Base-by-base conservation (phyloP, 2,113 vertebrate genomes). In the Acrocephalus kingi region DNA sequence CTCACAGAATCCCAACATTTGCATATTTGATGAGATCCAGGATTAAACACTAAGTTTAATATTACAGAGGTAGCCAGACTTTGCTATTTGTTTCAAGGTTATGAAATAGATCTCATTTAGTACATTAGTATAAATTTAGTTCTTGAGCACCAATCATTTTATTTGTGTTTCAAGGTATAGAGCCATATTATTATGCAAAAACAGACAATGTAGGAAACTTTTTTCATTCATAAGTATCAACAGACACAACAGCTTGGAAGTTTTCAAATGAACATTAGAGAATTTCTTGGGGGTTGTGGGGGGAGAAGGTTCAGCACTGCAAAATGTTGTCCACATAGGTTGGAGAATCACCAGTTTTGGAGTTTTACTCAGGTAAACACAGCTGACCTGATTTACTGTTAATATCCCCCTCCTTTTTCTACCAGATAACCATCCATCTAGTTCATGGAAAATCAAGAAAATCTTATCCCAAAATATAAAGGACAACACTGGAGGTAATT, bases 211-310 rank as follows among this genome's bases (percentile, higher is more conserved):
- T 7, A 52, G 9, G 6, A 78, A 69, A 43, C 41, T 43, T 4
- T 37, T 2, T 73, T 68, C 68, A 63, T 72, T 69, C 14, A 7
- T 13, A 51, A 48, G 18, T 27, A 6, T 8, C 7, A 91, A 51
- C 2, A 59, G 9, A 63, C 10, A 48, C 9, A 52, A 33, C 7
- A 63, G 3, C 18, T 61, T 76, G 24, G 5, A 73, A 64, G 1
- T 7, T 68, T 90, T 37, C 45, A 20, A 23, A 8, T 35, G 6
- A 51, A 46, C 13, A 20, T 14, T 55, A 27, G 6, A 51, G 18
- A 59, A 17, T 6, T 39, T 28, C n/a, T 17, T 46, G 9, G 2
- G 1, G 2, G 0, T 6, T 27, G 4, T 6, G 1, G 3, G 8
- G 8, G 14, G 2, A 31, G 15, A 55, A 80, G 7, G n/a, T 52